Base-by-base conservation (phyloP, 2,797 vertebrate species). In the Echiichthys vipera region DNA sequence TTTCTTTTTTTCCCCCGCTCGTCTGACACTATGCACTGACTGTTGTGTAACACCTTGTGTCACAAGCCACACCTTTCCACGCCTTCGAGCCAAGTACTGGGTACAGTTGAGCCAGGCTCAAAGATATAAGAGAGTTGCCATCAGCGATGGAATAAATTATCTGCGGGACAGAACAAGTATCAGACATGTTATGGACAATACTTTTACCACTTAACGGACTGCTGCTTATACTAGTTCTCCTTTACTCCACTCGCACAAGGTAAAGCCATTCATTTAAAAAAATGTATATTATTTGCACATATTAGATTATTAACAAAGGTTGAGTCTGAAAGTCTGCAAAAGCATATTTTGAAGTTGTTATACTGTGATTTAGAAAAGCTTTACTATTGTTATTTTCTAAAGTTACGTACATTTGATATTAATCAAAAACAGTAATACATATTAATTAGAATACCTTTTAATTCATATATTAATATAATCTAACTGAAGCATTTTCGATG, bases 131-230 rank as follows among this genome's bases (percentile, higher is more conserved):
- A 30, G 13, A 63, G 47, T 51, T 39, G 47, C 50, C 55, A 43
- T 37, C 24, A 30, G 66, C 61, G 18, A 65, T 77, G 61, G 13
- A 59, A 22, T 64, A 51, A 53, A 67, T 71, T 14, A 0, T 63
- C 47, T 40, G 24, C 54, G 18, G 40, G 15, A 62, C 66, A 78
- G 51, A 30, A 54, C 34, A 56, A 46, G 63, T 14, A 22, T 43
- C 49, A 56, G 83, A 58, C 51, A 95, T 95, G 94, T 13, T 90
- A 55, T 90, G 89, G 91, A 85, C 78, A 20, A 59, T 80, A 58
- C 55, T 91, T 10, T 42, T 92, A 11, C 20, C 92, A 8, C 32
- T 93, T 22, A 81, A 4, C 43, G 89, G 83, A 65, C 34, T 93
- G 15, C 22, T 93, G 14, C 20, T 93, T 15, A 13, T 81, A 14